phyloP scores from a whole-genome alignment of 2,888 invertebrate genomes.

The Acanthococcus lagerstroemiae region DNA sequence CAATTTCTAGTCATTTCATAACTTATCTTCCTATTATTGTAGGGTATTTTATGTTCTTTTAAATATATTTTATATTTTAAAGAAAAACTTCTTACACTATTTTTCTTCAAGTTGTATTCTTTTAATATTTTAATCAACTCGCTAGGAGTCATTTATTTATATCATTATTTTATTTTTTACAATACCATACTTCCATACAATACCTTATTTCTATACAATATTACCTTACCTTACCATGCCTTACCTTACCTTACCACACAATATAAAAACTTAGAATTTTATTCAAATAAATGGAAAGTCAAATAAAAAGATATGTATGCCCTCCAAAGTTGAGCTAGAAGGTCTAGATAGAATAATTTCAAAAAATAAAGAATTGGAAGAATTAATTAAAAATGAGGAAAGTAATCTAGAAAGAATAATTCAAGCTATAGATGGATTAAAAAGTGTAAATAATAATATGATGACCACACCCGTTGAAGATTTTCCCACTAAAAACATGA shows the following conservation, averaged over 20 bases:
- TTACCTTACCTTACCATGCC: neutral
- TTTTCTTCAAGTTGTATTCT: constrained; percentile 1
- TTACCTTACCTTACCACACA: constrained; percentile 2
- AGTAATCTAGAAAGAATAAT: too few relatives aligned
- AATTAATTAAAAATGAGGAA: too few relatives aligned
- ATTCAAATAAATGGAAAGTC: neutral
- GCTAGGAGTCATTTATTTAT: constrained; percentile 4
- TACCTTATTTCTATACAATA: neutral
- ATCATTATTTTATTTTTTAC: neutral
- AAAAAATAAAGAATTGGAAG: too few relatives aligned
- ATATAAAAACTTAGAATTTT: constrained; percentile 1
- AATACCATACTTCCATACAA: constrained; percentile 1
- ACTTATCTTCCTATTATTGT: neutral
- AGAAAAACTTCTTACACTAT: neutral
- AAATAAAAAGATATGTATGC: too few relatives aligned
- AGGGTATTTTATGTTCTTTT: neutral
- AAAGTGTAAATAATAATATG: too few relatives aligned
- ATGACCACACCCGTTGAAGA: too few relatives aligned
- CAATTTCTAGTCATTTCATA: neutral
- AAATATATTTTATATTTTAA: too few relatives aligned
- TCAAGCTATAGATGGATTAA: too few relatives aligned
- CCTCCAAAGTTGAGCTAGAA: too few relatives aligned
- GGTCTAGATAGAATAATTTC: too few relatives aligned
- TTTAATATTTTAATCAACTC: constrained; percentile 8
- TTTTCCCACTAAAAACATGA: too few relatives aligned